Conservation (phyloP, 2,797 vertebrate genomes). For the Acanthiza pusilla region DNA sequence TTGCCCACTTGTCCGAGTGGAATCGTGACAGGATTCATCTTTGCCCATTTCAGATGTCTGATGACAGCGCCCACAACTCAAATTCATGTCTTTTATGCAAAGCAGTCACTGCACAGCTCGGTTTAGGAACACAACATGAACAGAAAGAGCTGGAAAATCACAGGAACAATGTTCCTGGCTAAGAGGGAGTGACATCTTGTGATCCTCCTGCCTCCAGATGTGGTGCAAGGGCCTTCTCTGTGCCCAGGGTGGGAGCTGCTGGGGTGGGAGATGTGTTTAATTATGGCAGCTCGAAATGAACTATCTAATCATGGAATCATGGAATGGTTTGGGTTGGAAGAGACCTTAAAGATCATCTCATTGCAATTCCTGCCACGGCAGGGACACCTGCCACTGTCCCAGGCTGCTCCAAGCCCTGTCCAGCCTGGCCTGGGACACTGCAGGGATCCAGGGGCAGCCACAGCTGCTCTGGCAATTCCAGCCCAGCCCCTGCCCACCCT, state of each 20-base stretch:
- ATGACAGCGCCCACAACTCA: not conserved
- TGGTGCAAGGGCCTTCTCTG: not conserved
- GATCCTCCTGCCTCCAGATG: not conserved
- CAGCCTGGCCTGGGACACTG: not conserved
- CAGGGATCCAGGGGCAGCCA: not conserved
- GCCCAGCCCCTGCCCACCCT: not conserved
- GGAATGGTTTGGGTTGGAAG: not conserved
- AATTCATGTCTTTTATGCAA: not conserved
- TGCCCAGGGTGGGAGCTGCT: fast-evolving
- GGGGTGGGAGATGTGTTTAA: not conserved
- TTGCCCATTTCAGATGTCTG: not conserved
- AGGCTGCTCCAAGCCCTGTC: fast-evolving
- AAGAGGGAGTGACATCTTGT: not conserved
- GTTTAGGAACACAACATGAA: not conserved
- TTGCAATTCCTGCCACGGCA: not conserved
- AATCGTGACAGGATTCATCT: not conserved
- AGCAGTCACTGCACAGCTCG: not conserved
- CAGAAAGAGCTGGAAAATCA: not conserved
- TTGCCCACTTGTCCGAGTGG: not conserved
- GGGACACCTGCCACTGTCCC: fast-evolving
- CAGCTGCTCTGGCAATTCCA: not conserved
- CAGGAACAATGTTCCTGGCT: not conserved
- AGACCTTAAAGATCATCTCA: not conserved
- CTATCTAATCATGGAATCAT: not conserved
- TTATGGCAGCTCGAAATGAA: not conserved